Evolutionary conservation across 2,113 vertebrate species (phyloP).

Genomic region (Tachysurus vachellii): DNA sequence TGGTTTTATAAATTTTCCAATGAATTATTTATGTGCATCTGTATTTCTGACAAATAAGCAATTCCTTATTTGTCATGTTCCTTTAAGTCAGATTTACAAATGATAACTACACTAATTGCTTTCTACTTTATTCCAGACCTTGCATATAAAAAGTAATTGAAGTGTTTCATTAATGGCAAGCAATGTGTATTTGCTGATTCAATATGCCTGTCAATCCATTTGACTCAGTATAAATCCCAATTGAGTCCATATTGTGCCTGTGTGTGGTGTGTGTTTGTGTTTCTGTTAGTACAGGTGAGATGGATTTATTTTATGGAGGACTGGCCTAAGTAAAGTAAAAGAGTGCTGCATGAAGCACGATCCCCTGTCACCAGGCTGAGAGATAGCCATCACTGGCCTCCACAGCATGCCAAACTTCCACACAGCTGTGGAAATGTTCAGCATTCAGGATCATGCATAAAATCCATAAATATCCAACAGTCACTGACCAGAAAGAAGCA

Average conservation of each 20-base stretch:
- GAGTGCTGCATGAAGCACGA: constrained; percentile 64
- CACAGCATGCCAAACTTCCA: constrained; percentile 61
- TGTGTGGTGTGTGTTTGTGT: constrained; percentile 20
- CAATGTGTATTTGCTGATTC: background rate
- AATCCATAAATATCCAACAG: constrained; percentile 63
- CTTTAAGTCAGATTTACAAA: too few species aligned
- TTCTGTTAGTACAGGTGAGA: constrained; percentile 67
- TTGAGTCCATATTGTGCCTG: constrained; percentile 61
- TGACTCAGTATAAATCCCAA: constrained; percentile 54
- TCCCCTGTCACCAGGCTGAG: constrained; percentile 70
- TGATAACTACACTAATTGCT: background rate
- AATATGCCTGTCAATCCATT: background rate
- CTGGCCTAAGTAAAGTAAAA: constrained; percentile 63
- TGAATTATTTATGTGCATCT: background rate
- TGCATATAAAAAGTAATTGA: background rate
- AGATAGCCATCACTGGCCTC: constrained; percentile 63
- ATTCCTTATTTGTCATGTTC: background rate
- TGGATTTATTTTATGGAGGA: constrained; percentile 67
- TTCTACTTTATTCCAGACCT: background rate
- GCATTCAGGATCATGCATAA: constrained; percentile 55
- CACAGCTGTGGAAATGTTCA: constrained; percentile 50
- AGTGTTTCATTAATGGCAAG: background rate
- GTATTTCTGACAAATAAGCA: background rate
- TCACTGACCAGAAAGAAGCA: background rate
- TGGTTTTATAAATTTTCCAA: too few species aligned